Percentiles rank a stretch among this genome's conserved stretches.
Evolutionary conservation across 2,888 invertebrate genomes (phyloP).

Genomic region (Acrobasis consociella): DNA sequence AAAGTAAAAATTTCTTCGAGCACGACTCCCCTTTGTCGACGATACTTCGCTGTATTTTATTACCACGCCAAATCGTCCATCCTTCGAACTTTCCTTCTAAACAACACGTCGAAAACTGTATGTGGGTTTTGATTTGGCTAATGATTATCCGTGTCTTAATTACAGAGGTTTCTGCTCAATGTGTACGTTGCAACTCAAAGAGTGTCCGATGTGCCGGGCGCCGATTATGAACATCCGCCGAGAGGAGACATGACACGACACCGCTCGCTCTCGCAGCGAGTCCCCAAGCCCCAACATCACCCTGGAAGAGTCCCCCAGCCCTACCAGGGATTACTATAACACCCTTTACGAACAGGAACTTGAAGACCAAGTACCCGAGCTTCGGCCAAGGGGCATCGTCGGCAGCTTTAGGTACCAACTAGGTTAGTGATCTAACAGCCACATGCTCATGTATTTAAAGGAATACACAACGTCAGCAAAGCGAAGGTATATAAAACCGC

Average conservation of each 20-base stretch:
- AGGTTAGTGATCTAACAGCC: neutral
- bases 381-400: constrained; percentile 27
- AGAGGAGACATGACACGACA: constrained; percentile 47
- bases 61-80: no score
- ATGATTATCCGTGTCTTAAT: constrained; percentile 21
- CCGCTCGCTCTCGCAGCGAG: constrained; percentile 21
- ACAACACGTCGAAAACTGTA: no score
- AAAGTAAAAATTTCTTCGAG: no score
- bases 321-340: constrained; percentile 13
- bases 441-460: no score
- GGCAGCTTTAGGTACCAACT: constrained; percentile 26
- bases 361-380: constrained; percentile 30
- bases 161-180: constrained; percentile 91
- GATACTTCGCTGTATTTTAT: no score
- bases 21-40: no score
- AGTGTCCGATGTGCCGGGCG: constrained; percentile 93
- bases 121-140: no score
- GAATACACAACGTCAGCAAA: no score
- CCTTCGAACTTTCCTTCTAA: no score
- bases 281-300: constrained; percentile 34
- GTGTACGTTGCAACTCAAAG: constrained; percentile 89
- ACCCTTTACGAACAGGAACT: constrained; percentile 16
- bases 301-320: constrained; percentile 33
- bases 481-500: no score
- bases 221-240: constrained; percentile 47